Evolutionary conservation across 2,888 invertebrate species (phyloP), one percentile per base, ranked within the genome.

Genomic region (Drosophila dives): DNA sequence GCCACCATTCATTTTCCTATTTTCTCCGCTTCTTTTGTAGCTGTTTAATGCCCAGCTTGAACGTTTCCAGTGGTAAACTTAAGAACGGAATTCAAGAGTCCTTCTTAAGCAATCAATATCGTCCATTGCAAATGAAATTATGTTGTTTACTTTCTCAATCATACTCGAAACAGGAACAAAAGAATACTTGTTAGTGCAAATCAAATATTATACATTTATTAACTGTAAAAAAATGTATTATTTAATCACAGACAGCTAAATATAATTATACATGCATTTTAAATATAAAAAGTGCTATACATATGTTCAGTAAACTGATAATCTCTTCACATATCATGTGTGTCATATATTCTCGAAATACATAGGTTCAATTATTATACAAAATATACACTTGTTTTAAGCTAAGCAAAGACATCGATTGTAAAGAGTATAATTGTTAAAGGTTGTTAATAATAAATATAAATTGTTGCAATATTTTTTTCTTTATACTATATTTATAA

Each of bases 31-130:
- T 72, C 67, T 72, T 69, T 81, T 89, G 79, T 86, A 88, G 90
- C 75, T 80, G 48, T 87, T 76, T 81, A 87, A 80, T 77, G 86
- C 75, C 61, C 65, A 90, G 33, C 90, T 87, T 63, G 90, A 90
- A 76, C 77, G 74, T 60, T 85, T 83, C 60, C 74, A 80, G 50
- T 71, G 71, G 54, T 74, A 83, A 59, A 15, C n/a, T 12, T 38
- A n/a, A n/a, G 15, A 15, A 4, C 0, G 58, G 59, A 75, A 64
- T 64, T 55, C 63, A 60, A 38, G 63, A 49, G 49, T 29, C 23
- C 38, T 45, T 26, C 26, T 72, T 55, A 69, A 49, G 48, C 53
- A 66, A 55, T 26, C 26, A 10, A 29, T 50, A 50, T 49, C 20
- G 20, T 20, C 45, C 45, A 45, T 20, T 45, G 45, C 45, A 49